A percentile compares a stretch with the other conserved stretches of the same genome.
Evolutionary conservation across 1,140 invertebrate species (phyloP).

Genomic region (Chymomyza costata): DNA sequence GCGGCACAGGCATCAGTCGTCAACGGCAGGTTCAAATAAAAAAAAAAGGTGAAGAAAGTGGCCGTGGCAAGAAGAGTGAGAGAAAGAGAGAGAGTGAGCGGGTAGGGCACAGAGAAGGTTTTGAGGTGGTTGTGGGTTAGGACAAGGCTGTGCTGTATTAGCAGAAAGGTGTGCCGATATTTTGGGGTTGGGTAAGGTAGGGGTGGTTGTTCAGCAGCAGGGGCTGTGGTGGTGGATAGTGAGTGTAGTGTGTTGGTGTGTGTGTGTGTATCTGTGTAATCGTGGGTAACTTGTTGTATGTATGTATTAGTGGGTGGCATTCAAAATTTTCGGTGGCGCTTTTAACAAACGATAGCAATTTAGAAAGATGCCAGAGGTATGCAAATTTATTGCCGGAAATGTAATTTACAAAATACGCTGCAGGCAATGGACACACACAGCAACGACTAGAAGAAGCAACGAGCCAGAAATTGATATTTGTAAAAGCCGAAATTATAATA

Average conservation of each 20-base stretch:
- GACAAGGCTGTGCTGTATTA: neutral
- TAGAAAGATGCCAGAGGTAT: conserved; percentile 75
- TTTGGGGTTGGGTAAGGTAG: conserved; percentile 6
- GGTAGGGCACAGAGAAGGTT: neutral
- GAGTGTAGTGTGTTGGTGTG: neutral
- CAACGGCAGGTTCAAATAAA: no score
- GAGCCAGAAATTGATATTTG: neutral
- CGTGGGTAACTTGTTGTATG: conserved; percentile 7
- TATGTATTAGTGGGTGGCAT: conserved; percentile 13
- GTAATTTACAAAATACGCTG: conserved; percentile 75
- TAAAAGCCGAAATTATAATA: no score
- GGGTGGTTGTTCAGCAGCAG: neutral
- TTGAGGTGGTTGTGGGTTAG: conserved; percentile 14
- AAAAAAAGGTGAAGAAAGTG: conserved; percentile 4
- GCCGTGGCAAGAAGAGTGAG: conserved; percentile 21
- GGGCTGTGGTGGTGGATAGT: no score
- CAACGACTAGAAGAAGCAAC: conserved; percentile 14
- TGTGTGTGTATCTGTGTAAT: neutral
- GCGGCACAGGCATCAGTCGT: conserved; percentile 22
- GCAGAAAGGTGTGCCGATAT: conserved; percentile 1
- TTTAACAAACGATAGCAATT: conserved; percentile 74
- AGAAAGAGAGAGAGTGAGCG: no score
- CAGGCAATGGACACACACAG: conserved; percentile 35
- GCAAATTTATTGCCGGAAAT: conserved; percentile 76
- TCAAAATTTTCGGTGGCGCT: conserved; percentile 44